These are phyloP conservation scores for Mayetiola destructor DNA, from an alignment of 2,888 invertebrate genomes.

Conservation along the genomic window DNA sequence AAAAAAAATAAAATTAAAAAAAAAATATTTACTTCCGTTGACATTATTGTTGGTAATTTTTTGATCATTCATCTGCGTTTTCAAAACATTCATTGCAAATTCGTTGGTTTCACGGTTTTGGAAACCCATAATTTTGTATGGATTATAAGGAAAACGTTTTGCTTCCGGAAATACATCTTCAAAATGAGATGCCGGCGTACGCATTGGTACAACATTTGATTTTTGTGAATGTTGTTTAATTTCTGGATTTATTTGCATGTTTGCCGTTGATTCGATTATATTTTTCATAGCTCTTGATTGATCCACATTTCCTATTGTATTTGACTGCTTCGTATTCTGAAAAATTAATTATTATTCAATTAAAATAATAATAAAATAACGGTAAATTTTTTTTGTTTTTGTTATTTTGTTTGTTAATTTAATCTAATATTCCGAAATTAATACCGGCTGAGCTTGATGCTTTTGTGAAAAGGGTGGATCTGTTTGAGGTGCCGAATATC, in stretches of 20 bases:
- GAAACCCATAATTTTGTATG: constrained; percentile 35
- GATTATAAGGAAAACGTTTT: constrained; percentile 32
- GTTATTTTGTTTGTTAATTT: too few species aligned
- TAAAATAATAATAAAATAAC: too few species aligned
- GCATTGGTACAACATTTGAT: constrained; percentile 20
- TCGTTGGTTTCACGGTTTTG: constrained; percentile 35
- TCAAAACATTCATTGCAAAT: constrained; percentile 32
- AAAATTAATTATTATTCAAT: too few species aligned
- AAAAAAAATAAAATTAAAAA: too few species aligned
- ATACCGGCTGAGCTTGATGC: not conserved
- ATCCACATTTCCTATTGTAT: not conserved
- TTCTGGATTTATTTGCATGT: constrained; percentile 4
- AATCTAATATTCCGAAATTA: too few species aligned
- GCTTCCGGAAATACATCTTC: constrained; percentile 21
- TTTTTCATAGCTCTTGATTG: not conserved
- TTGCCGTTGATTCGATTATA: constrained; percentile 8
- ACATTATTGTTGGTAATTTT: constrained; percentile 24
- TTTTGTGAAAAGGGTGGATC: not conserved
- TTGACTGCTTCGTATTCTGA: too few species aligned
- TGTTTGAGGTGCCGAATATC: not conserved
- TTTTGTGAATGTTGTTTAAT: not conserved
- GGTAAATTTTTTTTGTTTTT: too few species aligned
- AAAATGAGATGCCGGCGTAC: constrained; percentile 18
- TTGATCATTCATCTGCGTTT: constrained; percentile 24
- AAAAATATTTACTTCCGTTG: too few species aligned